A percentile compares a stretch with the other conserved stretches of the same genome.
phyloP scores from a whole-genome alignment of 2,888 invertebrate species.

The Trachelus tabidus region DNA sequence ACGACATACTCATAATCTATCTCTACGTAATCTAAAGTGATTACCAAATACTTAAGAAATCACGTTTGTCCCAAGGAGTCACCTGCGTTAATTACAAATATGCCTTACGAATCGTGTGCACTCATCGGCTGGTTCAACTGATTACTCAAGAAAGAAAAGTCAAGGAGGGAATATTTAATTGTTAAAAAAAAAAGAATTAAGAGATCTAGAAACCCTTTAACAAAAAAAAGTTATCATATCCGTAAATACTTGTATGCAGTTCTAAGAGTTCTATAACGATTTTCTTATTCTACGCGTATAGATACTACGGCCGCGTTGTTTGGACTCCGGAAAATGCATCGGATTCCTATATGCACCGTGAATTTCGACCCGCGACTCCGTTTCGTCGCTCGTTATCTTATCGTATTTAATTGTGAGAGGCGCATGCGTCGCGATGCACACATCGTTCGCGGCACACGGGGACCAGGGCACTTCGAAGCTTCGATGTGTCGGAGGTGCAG shows the following conservation, averaged over 20 bases:
- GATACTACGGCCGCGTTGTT: not conserved
- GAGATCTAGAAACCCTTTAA: not conserved
- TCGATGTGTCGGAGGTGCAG: constrained; percentile 50
- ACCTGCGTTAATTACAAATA: not conserved
- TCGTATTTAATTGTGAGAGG: not conserved
- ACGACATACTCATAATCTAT: not conserved
- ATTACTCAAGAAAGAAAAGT: not conserved
- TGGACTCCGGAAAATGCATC: not conserved
- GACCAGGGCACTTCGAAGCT: constrained; percentile 33
- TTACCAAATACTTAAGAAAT: not conserved
- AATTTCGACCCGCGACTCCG: constrained; percentile 2
- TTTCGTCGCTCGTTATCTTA: constrained; percentile 4
- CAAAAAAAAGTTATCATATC: not conserved
- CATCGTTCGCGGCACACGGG: not conserved
- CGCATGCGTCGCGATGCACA: not conserved
- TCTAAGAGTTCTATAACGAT: not conserved
- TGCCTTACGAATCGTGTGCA: not conserved
- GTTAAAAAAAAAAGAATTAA: not conserved
- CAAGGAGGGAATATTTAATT: not conserved
- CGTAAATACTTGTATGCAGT: not conserved
- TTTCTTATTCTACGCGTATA: not conserved
- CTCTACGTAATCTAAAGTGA: not conserved
- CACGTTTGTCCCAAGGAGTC: not conserved
- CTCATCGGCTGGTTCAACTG: not conserved
- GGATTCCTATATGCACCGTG: not conserved